phyloP scores from a whole-genome alignment of 2,888 invertebrate genomes.

The Eupithecia vulgata region DNA sequence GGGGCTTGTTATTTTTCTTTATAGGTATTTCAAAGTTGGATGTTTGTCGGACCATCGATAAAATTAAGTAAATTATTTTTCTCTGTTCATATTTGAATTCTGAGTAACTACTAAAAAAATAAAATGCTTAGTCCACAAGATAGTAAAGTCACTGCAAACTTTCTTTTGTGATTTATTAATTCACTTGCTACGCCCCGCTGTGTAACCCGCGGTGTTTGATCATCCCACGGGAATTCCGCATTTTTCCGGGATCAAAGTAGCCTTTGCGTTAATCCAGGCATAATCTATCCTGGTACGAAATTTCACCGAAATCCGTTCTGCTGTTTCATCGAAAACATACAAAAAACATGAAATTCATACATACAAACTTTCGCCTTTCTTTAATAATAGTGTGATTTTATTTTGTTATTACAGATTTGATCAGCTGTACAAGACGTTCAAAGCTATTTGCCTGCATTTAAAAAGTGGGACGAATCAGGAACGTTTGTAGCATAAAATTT shows the following conservation, averaged over 20 bases:
- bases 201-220: not conserved
- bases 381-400: not conserved
- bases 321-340: not conserved
- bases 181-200: not conserved
- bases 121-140: not conserved
- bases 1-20: constrained; percentile 24
- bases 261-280: not conserved
- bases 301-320: not conserved
- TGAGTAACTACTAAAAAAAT: not conserved
- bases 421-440: too few relatives aligned
- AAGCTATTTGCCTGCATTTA: too few relatives aligned
- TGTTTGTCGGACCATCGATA: not conserved
- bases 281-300: not conserved
- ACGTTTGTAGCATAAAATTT: too few relatives aligned
- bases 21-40: not conserved
- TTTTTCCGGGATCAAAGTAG: not conserved
- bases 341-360: too few relatives aligned
- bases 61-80: not conserved
- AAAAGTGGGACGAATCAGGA: too few relatives aligned
- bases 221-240: not conserved
- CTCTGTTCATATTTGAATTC: not conserved
- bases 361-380: too few relatives aligned
- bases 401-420: not conserved
- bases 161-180: not conserved
- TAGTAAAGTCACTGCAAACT: not conserved